Evolutionary conservation across 2,113 vertebrate species (phyloP).

Genomic region (Tragulus kanchil): DNA sequence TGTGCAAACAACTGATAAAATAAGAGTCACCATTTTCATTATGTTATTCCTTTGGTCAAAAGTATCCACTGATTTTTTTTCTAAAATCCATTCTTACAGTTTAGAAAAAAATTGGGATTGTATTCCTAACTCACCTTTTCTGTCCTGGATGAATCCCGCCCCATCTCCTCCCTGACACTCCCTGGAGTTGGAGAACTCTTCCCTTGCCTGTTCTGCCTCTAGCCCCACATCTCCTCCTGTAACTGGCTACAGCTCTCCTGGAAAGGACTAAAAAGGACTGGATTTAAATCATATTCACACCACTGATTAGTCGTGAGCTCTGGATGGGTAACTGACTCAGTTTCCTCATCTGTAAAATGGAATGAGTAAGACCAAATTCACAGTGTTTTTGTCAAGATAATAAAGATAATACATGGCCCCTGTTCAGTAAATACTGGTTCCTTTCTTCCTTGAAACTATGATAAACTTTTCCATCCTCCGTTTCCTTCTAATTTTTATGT

Average conservation of each 20-base stretch:
- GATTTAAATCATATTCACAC: background rate
- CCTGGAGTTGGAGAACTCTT: background rate
- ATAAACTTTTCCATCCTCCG: background rate
- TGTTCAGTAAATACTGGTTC: background rate
- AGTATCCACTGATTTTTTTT: background rate
- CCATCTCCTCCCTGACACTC: background rate
- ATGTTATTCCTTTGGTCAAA: background rate
- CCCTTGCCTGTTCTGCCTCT: background rate
- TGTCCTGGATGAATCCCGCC: background rate
- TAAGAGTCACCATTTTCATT: background rate
- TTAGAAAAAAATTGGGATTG: background rate
- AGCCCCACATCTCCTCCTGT: background rate
- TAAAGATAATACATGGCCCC: background rate
- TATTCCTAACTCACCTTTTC: background rate
- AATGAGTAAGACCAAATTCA: background rate
- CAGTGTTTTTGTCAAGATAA: background rate
- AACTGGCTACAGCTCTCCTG: background rate
- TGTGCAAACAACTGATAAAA: background rate
- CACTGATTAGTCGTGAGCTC: background rate
- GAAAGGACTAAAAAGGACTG: background rate
- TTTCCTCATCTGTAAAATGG: background rate
- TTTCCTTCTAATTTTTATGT: conserved; percentile 36
- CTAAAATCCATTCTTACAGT: background rate
- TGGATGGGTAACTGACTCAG: background rate
- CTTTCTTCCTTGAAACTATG: background rate